These are phyloP conservation scores for Phalloptychus januarius DNA, from an alignment of 2,797 vertebrate genomes.

Conservation along the genomic window DNA sequence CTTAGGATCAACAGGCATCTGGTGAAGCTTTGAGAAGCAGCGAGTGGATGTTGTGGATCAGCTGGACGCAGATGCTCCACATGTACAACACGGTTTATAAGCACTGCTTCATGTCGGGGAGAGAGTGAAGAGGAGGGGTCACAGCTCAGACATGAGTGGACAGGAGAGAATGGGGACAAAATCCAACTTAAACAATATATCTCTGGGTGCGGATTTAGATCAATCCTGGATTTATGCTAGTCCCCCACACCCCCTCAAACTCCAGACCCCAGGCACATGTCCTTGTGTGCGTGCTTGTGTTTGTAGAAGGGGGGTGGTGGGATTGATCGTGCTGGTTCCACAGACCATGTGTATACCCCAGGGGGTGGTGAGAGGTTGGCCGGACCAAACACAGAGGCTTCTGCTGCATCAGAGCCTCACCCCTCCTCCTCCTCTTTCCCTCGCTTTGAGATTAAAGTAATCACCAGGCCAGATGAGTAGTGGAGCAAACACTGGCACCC, in stretches of 20 bases:
- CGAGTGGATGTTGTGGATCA: slow-evolving; percentile 47
- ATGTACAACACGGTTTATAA: slow-evolving; percentile 33
- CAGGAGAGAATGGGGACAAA: slow-evolving; percentile 66
- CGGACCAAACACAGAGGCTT: slow-evolving; percentile 54
- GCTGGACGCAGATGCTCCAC: slow-evolving; percentile 26
- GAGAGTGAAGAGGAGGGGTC: slow-evolving; percentile 63
- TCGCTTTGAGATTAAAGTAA: slow-evolving; percentile 79
- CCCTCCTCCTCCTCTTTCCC: slow-evolving; percentile 33
- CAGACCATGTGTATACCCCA: slow-evolving; percentile 77
- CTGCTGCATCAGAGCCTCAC: slow-evolving; percentile 64
- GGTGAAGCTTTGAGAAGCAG: slow-evolving; percentile 28
- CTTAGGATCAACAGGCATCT: slow-evolving; percentile 9
- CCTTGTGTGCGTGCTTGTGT: slow-evolving; percentile 51
- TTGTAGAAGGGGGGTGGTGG: slow-evolving; percentile 31
- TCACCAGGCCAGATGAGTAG: slow-evolving; percentile 75
- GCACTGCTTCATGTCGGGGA: slow-evolving; percentile 45
- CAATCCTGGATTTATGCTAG: slow-evolving; percentile 81
- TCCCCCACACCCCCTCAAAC: slow-evolving; percentile 23
- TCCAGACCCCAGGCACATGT: slow-evolving; percentile 67
- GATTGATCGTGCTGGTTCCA: slow-evolving; percentile 68
- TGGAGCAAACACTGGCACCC: slow-evolving; percentile 70
- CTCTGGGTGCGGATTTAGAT: slow-evolving; percentile 81
- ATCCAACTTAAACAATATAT: slow-evolving; percentile 78
- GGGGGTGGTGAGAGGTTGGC: slow-evolving; percentile 70
- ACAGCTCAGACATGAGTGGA: slow-evolving; percentile 47